Base-by-base conservation (phyloP, 2,797 vertebrate species). In the Sibirionetta formosa region DNA sequence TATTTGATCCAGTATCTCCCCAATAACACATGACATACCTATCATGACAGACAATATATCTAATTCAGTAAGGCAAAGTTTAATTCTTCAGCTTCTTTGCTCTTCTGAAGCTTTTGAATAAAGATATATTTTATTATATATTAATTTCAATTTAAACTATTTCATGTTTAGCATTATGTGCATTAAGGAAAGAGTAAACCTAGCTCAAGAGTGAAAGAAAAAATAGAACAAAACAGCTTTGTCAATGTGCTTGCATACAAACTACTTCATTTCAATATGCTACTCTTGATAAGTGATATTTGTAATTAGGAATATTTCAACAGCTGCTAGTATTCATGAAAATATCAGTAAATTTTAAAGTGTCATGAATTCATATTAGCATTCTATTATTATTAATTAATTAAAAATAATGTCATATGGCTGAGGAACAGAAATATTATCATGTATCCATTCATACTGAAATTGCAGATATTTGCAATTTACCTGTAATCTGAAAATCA, bases 291-390 rank as follows among this genome's bases (percentile, higher is more conserved):
- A 92, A 93, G 53, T 61, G 57, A 92, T 92, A 96, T 83, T 83
- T 88, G 14, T 81, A 91, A 86, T 91, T 82, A 92, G 16, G 44
- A 92, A 64, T 78, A 91, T 92, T 93, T 92, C 65, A 92, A 81
- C 65, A 81, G 53, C 61, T 94, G 57, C 26, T 54, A 42, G 20
- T 64, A 89, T 93, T 94, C 44, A 86, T 48, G 31, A 90, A 95
- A 91, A 86, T 75, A 86, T 48, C 64, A 54, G 40, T 75, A 78
- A 75, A 65, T 92, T 78, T 91, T 75, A 51, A 89, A 94, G 48
- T 51, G 23, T n/a, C 58, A 31, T 72, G 65, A 89, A 81, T 88
- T 87, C 64, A 36, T 78, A 68, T 57, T 68, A 90, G 4, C 53
- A 53, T 68, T 80, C 17, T 71, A 3, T 70, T 92, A 48, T 38